phyloP scores from a whole-genome alignment of 2,888 invertebrate genomes.

The Thera obeliscata region DNA sequence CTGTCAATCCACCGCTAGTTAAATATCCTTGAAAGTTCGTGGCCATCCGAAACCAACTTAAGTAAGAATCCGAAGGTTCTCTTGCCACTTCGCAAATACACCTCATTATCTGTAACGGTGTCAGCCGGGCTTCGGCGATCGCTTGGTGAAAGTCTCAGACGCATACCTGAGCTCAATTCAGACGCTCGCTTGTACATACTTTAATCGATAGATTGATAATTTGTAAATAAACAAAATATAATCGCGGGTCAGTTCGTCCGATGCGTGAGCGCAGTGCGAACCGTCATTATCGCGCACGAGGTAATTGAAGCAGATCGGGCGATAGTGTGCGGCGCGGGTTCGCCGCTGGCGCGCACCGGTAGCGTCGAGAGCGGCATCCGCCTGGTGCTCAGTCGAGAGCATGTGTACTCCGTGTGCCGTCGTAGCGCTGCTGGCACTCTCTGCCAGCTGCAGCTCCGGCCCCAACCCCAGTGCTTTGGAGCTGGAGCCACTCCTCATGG shows the following conservation, averaged over 20 bases:
- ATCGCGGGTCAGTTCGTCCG: constrained; percentile 46
- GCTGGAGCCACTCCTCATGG: constrained; percentile 36
- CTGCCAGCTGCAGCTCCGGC: constrained; percentile 46
- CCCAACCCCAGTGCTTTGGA: constrained; percentile 40
- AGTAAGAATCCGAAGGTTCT: constrained; percentile 47
- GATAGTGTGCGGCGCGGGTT: constrained; percentile 69
- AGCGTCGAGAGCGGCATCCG: constrained; percentile 34
- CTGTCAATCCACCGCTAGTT: constrained; percentile 18
- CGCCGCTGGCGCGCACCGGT: constrained; percentile 54
- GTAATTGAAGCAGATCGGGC: constrained; percentile 59
- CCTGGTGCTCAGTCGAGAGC: constrained; percentile 61
- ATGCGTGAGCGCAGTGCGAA: constrained; percentile 58
- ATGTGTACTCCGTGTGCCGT: constrained; percentile 69
- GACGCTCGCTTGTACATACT: constrained; percentile 55
- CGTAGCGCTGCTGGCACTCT: constrained; percentile 62
- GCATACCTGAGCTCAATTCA: constrained; percentile 65
- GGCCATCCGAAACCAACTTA: constrained; percentile 30
- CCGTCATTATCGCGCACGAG: constrained; percentile 62
- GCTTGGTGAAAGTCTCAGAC: constrained; percentile 81
- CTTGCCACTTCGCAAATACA: constrained; percentile 61
- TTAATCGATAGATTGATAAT: constrained; percentile 57
- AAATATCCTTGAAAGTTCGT: constrained; percentile 36
- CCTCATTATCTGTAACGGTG: constrained; percentile 76
- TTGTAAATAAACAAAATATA: constrained; percentile 69
- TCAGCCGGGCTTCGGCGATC: constrained; percentile 67